phyloP scores from a whole-genome alignment of 2,888 invertebrate genomes.

The Hydropsyche betteni region DNA sequence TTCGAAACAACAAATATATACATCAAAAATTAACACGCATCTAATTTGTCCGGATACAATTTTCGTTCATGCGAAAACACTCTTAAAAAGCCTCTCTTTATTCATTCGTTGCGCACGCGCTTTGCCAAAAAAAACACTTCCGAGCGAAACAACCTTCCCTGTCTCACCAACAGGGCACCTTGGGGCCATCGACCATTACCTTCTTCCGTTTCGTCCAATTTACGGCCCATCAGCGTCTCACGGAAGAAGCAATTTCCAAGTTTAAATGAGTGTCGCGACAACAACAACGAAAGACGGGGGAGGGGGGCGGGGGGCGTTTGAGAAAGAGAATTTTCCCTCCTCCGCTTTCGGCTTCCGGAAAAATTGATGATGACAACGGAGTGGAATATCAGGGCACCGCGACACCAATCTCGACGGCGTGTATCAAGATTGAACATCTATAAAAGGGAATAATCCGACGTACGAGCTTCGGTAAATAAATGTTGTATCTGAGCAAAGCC shows the following conservation, averaged over 20 bases:
- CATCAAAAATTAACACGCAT: too few relatives aligned
- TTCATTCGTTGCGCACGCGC: too few relatives aligned
- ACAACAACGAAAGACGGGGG: constrained; percentile 32
- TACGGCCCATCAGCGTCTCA: constrained; percentile 51
- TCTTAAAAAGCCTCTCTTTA: too few relatives aligned
- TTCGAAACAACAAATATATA: too few relatives aligned
- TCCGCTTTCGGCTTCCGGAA: constrained; percentile 9
- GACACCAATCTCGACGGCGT: too few relatives aligned
- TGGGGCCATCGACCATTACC: constrained; percentile 37
- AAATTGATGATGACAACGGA: constrained; percentile 47
- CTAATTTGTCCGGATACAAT: too few relatives aligned
- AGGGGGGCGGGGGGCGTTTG: background rate
- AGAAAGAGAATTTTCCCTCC: background rate
- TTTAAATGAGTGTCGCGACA: constrained; percentile 52
- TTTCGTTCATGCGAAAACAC: too few relatives aligned
- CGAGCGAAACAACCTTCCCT: too few relatives aligned
- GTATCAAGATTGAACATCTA: background rate
- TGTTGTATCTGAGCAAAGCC: constrained; percentile 10
- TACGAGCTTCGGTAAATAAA: constrained; percentile 8
- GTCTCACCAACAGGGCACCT: too few relatives aligned
- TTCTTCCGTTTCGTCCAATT: constrained; percentile 51
- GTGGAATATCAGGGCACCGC: constrained; percentile 3
- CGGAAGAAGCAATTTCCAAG: constrained; percentile 52
- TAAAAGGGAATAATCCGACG: background rate
- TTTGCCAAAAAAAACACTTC: too few relatives aligned